Evolutionary conservation across 2,888 invertebrate species (phyloP).

Genomic region (Capitulum mitella): DNA sequence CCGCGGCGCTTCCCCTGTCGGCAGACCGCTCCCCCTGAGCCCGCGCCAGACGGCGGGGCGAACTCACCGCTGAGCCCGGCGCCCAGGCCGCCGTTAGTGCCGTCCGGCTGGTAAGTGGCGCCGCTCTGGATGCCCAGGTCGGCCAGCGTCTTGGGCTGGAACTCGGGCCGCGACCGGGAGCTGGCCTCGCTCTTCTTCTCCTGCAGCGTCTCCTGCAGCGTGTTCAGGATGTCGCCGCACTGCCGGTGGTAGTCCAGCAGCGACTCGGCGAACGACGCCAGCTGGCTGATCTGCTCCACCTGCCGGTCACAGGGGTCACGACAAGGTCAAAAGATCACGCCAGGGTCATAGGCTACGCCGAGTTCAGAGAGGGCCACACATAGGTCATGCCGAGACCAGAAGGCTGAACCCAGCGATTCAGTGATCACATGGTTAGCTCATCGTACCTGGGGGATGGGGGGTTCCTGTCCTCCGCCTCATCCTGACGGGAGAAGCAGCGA

Average conservation of each 20-base stretch:
- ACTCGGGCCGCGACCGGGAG: constrained; percentile 79
- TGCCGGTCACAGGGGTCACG: too few relatives aligned
- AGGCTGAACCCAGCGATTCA: too few relatives aligned
- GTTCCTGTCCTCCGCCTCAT: too few relatives aligned
- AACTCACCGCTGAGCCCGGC: constrained; percentile 37
- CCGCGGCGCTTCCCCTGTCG: neutral
- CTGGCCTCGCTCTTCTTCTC: constrained; percentile 70
- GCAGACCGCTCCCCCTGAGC: too few relatives aligned
- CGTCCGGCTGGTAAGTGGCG: constrained; percentile 28
- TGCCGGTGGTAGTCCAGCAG: constrained; percentile 95
- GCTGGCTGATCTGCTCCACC: constrained; percentile 97
- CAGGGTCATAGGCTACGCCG: too few relatives aligned
- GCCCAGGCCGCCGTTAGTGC: constrained; percentile 39
- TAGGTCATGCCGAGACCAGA: too few relatives aligned
- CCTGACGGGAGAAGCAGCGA: too few relatives aligned
- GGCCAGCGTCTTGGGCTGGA: constrained; percentile 80
- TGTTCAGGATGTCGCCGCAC: constrained; percentile 76
- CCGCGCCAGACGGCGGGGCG: too few relatives aligned
- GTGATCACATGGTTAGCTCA: too few relatives aligned
- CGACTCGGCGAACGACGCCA: constrained; percentile 91
- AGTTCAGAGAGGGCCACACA: too few relatives aligned
- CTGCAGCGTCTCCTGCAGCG: constrained; percentile 35
- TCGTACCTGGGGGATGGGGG: too few relatives aligned
- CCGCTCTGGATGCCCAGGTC: constrained; percentile 62
- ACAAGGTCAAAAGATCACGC: too few relatives aligned